These are phyloP conservation scores for Austrofundulus limnaeus DNA, from an alignment of 2,113 vertebrate genomes.

Conservation along the genomic window DNA sequence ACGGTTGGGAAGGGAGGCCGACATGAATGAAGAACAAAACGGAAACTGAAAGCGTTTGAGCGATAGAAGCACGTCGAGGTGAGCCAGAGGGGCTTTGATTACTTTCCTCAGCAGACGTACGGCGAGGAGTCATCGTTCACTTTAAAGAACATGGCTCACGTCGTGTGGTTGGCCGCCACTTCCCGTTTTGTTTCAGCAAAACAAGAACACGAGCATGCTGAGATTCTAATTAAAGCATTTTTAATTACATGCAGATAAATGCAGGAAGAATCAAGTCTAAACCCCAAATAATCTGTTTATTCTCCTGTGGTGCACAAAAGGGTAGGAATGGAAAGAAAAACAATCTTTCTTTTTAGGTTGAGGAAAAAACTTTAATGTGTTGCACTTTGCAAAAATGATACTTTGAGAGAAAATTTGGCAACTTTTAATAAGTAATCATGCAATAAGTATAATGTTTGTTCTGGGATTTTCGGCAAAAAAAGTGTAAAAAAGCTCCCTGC, in stretches of 20 bases:
- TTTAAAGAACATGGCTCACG: not conserved
- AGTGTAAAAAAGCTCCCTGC: too few relatives aligned
- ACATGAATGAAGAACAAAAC: constrained; percentile 60
- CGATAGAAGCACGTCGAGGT: constrained; percentile 14
- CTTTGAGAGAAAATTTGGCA: not conserved
- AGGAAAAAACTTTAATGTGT: not conserved
- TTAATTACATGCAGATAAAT: not conserved
- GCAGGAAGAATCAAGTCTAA: not conserved
- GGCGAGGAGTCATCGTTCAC: not conserved
- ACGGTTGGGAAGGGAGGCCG: constrained; percentile 37
- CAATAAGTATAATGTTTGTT: too few relatives aligned
- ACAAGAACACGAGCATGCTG: not conserved
- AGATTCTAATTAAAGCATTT: not conserved
- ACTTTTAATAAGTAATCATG: too few relatives aligned
- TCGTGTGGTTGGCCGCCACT: not conserved
- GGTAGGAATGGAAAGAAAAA: not conserved
- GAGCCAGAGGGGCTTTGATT: constrained; percentile 34
- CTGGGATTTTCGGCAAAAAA: too few relatives aligned
- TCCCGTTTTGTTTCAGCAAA: not conserved
- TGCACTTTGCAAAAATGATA: too few relatives aligned
- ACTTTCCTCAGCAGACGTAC: constrained; percentile 19
- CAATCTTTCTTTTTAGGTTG: too few relatives aligned
- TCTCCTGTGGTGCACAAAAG: not conserved
- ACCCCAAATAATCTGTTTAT: not conserved
- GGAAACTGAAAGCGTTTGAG: constrained; percentile 35